A percentile compares a stretch with the other conserved stretches of the same genome.
Evolutionary conservation across 2,888 invertebrate genomes (phyloP).

Genomic region (Ferrisia virgata): DNA sequence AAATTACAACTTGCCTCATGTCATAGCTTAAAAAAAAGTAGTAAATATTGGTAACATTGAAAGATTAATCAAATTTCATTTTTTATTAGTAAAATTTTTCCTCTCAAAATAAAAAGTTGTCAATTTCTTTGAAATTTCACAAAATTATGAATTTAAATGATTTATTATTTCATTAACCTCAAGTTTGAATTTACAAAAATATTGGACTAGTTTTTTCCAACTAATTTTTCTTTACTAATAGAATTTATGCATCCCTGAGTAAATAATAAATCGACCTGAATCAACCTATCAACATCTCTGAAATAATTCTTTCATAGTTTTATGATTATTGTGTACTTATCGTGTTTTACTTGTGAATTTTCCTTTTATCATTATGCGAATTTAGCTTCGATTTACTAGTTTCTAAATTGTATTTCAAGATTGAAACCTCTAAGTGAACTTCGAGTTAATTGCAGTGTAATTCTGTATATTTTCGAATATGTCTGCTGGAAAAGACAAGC

Average conservation of each 20-base stretch:
- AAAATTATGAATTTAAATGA: not conserved
- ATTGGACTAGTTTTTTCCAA: not conserved
- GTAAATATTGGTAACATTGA: not conserved
- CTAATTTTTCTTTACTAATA: not conserved
- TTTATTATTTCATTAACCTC: not conserved
- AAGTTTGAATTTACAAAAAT: no score
- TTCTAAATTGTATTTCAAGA: not conserved
- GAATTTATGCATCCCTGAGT: not conserved
- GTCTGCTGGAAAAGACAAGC: slow-evolving; percentile 84
- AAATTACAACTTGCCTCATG: no score
- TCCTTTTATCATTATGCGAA: not conserved
- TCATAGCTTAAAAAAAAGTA: no score
- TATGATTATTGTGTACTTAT: no score
- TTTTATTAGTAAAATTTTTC: not conserved
- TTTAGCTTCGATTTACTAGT: slow-evolving; percentile 41
- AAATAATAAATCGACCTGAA: not conserved
- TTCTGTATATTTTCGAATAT: slow-evolving; percentile 52
- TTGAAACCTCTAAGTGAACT: not conserved
- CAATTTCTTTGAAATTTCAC: not conserved
- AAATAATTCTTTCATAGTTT: no score
- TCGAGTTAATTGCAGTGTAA: not conserved
- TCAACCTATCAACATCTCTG: not conserved
- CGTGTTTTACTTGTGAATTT: not conserved
- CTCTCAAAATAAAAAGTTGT: not conserved
- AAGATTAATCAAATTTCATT: not conserved